Conservation (phyloP, 2,797 vertebrate genomes). For the Clarias pachynema region DNA sequence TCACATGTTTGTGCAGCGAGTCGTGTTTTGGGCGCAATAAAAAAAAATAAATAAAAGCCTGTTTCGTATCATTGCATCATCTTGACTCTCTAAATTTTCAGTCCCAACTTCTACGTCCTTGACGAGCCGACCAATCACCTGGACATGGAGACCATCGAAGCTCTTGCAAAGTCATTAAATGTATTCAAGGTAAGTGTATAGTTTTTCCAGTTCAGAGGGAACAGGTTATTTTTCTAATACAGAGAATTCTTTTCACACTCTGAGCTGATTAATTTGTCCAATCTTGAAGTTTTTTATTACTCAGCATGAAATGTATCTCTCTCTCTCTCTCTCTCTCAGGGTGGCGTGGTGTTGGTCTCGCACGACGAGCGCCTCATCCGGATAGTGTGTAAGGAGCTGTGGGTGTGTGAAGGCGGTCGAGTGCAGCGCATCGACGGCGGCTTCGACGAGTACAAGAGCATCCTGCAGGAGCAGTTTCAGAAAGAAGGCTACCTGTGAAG, state of each 20-base stretch:
- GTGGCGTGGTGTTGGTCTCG: conserved; percentile 91
- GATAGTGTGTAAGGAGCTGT: conserved; percentile 91
- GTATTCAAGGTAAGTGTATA: conserved; percentile 81
- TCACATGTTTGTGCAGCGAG: too few relatives aligned
- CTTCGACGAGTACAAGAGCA: conserved; percentile 93
- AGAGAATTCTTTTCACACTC: neutral
- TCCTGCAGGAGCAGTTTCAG: conserved; percentile 93
- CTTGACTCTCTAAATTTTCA: conserved; percentile 64
- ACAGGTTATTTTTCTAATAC: neutral
- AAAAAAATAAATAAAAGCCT: too few relatives aligned
- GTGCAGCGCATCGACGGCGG: conserved; percentile 89
- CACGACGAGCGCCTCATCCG: conserved; percentile 95
- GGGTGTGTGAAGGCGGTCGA: conserved; percentile 86
- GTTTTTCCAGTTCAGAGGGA: neutral
- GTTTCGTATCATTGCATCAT: too few relatives aligned
- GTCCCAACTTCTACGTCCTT: conserved; percentile 96
- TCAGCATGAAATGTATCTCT: conserved; percentile 9
- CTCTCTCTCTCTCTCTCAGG: conserved; percentile 68
- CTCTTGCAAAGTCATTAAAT: conserved; percentile 88
- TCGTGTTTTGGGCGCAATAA: neutral
- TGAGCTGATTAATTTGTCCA: neutral
- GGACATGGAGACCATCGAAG: conserved; percentile 98
- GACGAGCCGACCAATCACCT: conserved; percentile 97
- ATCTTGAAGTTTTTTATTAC: neutral
- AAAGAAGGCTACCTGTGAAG: conserved; percentile 93